These are phyloP conservation scores for Chondrilla cf. caribensis DNA, from an alignment of 37 sponge, comb jelly and placozoan genomes.

Conservation along the genomic window DNA sequence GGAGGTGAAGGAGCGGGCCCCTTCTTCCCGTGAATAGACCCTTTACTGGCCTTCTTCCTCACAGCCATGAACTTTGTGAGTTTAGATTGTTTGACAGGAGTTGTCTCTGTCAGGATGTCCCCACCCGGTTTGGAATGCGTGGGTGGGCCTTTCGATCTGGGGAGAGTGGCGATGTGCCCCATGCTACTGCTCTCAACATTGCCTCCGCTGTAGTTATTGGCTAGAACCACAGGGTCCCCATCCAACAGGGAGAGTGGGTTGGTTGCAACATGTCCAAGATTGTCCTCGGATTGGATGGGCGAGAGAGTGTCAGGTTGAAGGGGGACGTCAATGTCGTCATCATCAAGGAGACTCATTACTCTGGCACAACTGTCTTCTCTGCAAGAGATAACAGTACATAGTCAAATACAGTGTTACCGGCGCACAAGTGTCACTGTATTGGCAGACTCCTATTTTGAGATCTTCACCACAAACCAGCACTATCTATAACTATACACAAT, in stretches of 20 bases:
- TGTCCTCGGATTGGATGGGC: background rate
- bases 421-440: no score
- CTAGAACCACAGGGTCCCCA: background rate
- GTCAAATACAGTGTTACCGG: no score
- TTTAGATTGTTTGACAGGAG: slow-evolving; percentile 6
- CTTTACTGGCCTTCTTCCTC: background rate
- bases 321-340: slow-evolving; percentile 1
- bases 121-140: no score
- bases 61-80: slow-evolving; percentile 1
- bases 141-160: background rate
- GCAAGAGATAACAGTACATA: background rate
- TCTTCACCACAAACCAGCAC: no score
- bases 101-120: background rate
- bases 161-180: background rate
- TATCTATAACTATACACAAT: no score
- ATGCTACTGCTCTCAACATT: background rate
- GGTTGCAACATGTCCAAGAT: background rate
- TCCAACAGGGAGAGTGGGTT: background rate
- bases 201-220: background rate
- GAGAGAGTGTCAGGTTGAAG: background rate
- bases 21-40: background rate
- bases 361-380: background rate
- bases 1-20: background rate
- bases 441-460: no score
- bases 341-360: slow-evolving; percentile 24